These are phyloP conservation scores for Drosophila littoralis DNA, from an alignment of 1,140 invertebrate genomes.

Conservation along the genomic window DNA sequence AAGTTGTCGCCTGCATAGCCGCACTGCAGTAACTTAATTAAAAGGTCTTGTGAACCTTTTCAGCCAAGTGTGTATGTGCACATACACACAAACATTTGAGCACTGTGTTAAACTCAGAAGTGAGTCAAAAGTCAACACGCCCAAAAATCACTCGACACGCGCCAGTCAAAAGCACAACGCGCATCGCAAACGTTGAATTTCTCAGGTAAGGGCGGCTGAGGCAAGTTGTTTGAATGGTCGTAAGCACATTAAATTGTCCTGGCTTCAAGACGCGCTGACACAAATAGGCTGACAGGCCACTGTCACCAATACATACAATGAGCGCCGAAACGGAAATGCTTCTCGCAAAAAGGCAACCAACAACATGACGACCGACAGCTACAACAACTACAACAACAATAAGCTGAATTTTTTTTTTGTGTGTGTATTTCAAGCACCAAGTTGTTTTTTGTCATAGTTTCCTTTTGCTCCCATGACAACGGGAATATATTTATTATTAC, in stretches of 20 bases:
- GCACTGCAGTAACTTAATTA: slow-evolving; percentile 69
- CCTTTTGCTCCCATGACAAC: background rate
- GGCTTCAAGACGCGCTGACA: slow-evolving; percentile 65
- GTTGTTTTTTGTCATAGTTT: slow-evolving; percentile 45
- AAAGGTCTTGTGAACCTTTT: slow-evolving; percentile 27
- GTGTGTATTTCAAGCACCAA: slow-evolving; percentile 41
- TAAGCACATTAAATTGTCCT: slow-evolving; percentile 63
- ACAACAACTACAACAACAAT: slow-evolving; percentile 43
- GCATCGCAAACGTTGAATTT: slow-evolving; percentile 36
- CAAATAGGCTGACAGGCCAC: slow-evolving; percentile 40
- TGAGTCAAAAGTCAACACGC: slow-evolving; percentile 61
- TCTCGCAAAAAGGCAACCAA: slow-evolving; percentile 49
- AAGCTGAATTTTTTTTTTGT: slow-evolving; percentile 20
- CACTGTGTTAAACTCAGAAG: slow-evolving; percentile 13
- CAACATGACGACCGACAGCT: slow-evolving; percentile 46
- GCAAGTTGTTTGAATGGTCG: slow-evolving; percentile 32
- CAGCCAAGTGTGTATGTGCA: background rate
- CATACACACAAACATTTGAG: slow-evolving; percentile 7
- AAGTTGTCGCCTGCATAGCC: slow-evolving; percentile 38
- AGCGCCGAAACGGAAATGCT: slow-evolving; percentile 71
- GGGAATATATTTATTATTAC: too few relatives aligned
- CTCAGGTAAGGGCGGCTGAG: slow-evolving; percentile 1
- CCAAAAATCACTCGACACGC: slow-evolving; percentile 69
- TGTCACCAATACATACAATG: slow-evolving; percentile 30
- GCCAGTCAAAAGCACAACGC: slow-evolving; percentile 60